A percentile compares a stretch with the other conserved stretches of the same genome.
Evolutionary conservation across 1,140 invertebrate genomes (phyloP).

Genomic region (Delia radicum): DNA sequence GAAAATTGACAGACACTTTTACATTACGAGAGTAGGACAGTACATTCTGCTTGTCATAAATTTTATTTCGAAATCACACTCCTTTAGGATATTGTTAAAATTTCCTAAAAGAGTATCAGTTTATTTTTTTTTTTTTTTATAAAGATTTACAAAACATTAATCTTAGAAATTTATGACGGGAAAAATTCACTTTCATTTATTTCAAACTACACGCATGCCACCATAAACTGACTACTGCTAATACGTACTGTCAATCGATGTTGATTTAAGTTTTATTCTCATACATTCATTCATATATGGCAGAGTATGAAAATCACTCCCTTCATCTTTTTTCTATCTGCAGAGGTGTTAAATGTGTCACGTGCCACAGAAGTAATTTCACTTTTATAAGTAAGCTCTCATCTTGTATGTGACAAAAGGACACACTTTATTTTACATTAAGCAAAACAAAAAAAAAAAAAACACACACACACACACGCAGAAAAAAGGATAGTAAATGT

Average conservation of each 20-base stretch:
- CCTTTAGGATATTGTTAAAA: neutral
- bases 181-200: neutral
- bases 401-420: slow-evolving; percentile 23
- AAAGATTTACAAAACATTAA: slow-evolving; percentile 1
- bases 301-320: neutral
- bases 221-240: neutral
- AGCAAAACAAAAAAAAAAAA: neutral
- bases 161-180: neutral
- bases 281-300: neutral
- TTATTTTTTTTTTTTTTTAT: neutral
- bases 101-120: neutral
- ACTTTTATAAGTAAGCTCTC: slow-evolving; percentile 23
- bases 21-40: neutral
- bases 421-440: slow-evolving; percentile 20
- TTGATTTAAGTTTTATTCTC: slow-evolving; percentile 8
- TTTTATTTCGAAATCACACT: neutral
- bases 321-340: neutral
- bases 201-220: neutral
- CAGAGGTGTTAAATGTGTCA: slow-evolving; percentile 21
- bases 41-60: neutral
- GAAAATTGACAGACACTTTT: neutral
- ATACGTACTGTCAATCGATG: slow-evolving; percentile 8
- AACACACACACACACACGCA: no score
- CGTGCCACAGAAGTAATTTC: slow-evolving; percentile 19
- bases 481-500: neutral